phyloP scores from a whole-genome alignment of 1,140 invertebrate genomes.

The Ceratina australensis region DNA sequence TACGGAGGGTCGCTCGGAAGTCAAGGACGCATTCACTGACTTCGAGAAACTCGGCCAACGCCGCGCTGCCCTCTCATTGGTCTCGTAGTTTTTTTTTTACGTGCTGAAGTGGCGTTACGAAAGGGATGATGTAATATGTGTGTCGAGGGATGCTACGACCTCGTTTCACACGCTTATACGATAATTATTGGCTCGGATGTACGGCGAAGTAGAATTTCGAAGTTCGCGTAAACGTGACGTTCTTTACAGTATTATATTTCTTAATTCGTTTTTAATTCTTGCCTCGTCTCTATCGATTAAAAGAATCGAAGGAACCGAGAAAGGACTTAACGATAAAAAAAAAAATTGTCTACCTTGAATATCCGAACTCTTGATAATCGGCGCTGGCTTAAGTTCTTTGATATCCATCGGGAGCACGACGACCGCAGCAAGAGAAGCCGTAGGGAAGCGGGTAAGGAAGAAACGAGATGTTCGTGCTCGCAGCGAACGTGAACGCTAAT shows the following conservation, averaged over 20 bases:
- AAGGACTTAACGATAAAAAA: no score
- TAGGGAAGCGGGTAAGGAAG: neutral
- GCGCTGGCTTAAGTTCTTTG: neutral
- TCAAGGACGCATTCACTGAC: constrained; percentile 67
- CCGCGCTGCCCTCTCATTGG: neutral
- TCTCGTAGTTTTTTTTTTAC: neutral
- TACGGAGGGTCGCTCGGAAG: constrained; percentile 65
- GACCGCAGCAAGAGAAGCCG: neutral
- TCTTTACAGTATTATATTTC: no score
- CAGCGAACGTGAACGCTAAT: constrained; percentile 53
- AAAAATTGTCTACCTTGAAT: no score
- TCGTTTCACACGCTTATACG: neutral
- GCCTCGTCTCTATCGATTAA: no score
- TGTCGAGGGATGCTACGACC: neutral
- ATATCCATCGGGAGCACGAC: neutral
- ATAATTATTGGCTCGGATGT: neutral
- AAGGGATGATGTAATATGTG: neutral
- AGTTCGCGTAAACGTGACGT: neutral
- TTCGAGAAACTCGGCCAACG: constrained; percentile 61
- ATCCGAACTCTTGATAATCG: neutral
- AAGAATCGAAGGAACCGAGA: no score
- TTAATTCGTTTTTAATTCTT: no score
- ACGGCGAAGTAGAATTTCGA: no score
- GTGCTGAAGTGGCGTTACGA: neutral
- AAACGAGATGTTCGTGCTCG: constrained; percentile 10